These are phyloP conservation scores for Mormyrus proboscirostris DNA, from an alignment of 2,797 vertebrate genomes.

Conservation along the genomic window DNA sequence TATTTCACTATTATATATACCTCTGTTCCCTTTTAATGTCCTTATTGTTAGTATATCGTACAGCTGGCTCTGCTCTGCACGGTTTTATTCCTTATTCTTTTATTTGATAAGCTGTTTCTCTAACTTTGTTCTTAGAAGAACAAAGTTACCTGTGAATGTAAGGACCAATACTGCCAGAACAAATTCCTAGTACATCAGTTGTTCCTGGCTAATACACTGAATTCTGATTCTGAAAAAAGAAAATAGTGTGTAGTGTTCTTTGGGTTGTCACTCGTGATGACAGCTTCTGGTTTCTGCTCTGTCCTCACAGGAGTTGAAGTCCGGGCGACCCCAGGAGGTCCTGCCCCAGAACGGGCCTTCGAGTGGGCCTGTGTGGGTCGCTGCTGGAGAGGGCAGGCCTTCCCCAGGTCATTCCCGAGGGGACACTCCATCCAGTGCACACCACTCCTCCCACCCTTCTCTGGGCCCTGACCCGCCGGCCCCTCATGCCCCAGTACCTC, in stretches of 20 bases:
- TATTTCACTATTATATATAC: neutral
- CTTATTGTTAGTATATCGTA: neutral
- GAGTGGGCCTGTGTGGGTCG: slow-evolving; percentile 28
- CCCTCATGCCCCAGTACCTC: slow-evolving; percentile 47
- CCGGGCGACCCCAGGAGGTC: slow-evolving; percentile 53
- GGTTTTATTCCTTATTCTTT: neutral
- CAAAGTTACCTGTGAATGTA: neutral
- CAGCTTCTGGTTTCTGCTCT: neutral
- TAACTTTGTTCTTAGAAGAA: too few species aligned
- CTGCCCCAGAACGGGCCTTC: slow-evolving; percentile 69
- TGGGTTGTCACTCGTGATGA: neutral
- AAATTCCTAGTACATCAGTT: neutral
- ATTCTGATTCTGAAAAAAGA: neutral
- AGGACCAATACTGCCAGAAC: neutral
- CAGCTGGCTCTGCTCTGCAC: neutral
- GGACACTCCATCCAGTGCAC: slow-evolving; percentile 48
- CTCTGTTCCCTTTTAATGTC: neutral
- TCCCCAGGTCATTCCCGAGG: slow-evolving; percentile 32
- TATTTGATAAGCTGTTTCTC: neutral
- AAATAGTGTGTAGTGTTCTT: neutral
- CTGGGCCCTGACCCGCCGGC: slow-evolving; percentile 48
- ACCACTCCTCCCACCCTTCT: slow-evolving; percentile 60
- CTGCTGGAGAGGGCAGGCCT: slow-evolving; percentile 43
- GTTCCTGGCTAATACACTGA: neutral
- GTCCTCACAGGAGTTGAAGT: slow-evolving; percentile 46